A percentile compares a stretch with the other conserved stretches of the same genome.
Conservation (phyloP, 2,888 invertebrate genomes). For the Drosophila koepferae region DNA sequence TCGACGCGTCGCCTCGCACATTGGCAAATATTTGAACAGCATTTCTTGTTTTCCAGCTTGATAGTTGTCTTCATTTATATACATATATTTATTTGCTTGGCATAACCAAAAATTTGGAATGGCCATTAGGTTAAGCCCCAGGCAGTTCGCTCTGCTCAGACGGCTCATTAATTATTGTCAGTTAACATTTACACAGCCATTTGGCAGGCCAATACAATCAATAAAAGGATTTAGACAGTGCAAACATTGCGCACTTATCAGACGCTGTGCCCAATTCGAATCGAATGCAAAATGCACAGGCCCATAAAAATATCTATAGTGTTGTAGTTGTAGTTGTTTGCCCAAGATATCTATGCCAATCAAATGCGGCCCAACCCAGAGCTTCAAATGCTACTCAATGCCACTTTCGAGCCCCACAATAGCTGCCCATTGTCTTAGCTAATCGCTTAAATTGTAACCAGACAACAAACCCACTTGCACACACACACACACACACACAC, state of each 20-base stretch:
- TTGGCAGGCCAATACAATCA: conserved; percentile 74
- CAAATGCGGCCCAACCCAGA: conserved; percentile 9
- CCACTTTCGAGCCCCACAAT: conserved; percentile 59
- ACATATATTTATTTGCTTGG: conserved; percentile 22
- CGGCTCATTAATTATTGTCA: conserved; percentile 71
- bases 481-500: conserved; percentile 22
- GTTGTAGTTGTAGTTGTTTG: conserved; percentile 70
- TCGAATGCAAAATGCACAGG: conserved; percentile 23
- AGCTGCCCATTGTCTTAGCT: conserved; percentile 76
- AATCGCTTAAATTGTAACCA: conserved; percentile 78
- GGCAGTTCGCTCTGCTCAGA: conserved; percentile 17
- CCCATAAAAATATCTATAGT: conserved; percentile 28
- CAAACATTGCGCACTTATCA: conserved; percentile 39
- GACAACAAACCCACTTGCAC: conserved; percentile 40
- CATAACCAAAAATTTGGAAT: conserved; percentile 42
- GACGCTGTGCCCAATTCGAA: conserved; percentile 2
- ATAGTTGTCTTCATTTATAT: conserved; percentile 5
- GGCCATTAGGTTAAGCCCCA: conserved; percentile 73
- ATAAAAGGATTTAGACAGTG: conserved; percentile 79
- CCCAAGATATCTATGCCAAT: conserved; percentile 64
- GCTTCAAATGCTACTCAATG: conserved; percentile 44
- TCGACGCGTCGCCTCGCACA: conserved; percentile 47
- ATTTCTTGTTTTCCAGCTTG: conserved; percentile 31
- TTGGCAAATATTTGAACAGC: conserved; percentile 73
- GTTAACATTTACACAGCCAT: conserved; percentile 50